These are phyloP conservation scores for Sepiola atlantica DNA, from an alignment of 2,888 invertebrate species.

Conservation along the genomic window DNA sequence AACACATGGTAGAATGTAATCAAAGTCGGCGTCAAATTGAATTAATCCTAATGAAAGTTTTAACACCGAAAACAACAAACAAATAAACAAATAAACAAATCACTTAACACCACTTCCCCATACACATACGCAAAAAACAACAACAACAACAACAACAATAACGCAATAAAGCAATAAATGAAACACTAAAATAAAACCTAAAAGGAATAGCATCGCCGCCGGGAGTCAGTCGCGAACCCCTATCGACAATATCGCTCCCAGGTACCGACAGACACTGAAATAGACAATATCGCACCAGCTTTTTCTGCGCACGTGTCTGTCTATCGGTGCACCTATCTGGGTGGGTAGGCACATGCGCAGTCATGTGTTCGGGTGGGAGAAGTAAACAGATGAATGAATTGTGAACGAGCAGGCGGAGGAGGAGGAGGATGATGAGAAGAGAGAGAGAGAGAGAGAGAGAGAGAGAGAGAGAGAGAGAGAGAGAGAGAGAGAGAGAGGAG, in stretches of 20 bases:
- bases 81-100: neutral
- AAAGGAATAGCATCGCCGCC: neutral
- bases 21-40: neutral
- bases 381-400: neutral
- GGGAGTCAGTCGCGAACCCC: slow-evolving; percentile 32
- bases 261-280: neutral
- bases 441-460: neutral
- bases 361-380: neutral
- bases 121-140: neutral
- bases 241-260: neutral
- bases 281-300: neutral
- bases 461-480: neutral
- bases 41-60: neutral
- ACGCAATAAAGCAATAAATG: neutral
- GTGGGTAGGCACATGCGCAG: neutral
- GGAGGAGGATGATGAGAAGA: neutral
- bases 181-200: neutral
- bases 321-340: neutral
- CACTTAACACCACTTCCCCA: neutral
- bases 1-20: slow-evolving; percentile 32
- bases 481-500: neutral
- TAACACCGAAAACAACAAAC: neutral
- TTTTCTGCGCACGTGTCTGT: neutral
- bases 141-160: neutral
- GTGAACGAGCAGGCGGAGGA: neutral